phyloP scores from a whole-genome alignment of 2,888 invertebrate genomes.

The Athrips mouffetella region DNA sequence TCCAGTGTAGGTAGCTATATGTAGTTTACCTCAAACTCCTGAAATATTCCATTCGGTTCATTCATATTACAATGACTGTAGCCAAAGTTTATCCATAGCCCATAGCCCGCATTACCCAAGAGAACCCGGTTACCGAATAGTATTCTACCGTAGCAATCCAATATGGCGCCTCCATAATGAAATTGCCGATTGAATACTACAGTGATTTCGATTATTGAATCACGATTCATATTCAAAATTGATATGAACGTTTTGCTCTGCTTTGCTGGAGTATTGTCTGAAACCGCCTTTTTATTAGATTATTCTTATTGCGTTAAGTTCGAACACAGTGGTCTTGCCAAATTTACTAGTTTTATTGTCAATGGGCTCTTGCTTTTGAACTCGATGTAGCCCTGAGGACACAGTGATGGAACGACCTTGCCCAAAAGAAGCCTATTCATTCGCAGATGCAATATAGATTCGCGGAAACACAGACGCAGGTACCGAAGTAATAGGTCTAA shows the following conservation, averaged over 20 bases:
- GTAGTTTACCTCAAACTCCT: conserved; percentile 4
- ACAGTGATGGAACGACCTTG: no score
- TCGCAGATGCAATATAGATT: no score
- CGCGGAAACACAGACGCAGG: no score
- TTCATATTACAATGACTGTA: conserved; percentile 32
- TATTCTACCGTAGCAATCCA: conserved; percentile 51
- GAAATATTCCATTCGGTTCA: conserved; percentile 16
- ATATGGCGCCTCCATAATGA: conserved; percentile 60
- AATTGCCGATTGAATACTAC: conserved; percentile 67
- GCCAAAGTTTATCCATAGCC: conserved; percentile 54
- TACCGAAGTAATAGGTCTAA: no score
- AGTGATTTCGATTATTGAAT: conserved; percentile 69
- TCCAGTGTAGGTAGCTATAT: background rate
- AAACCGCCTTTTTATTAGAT: background rate
- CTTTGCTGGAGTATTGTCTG: background rate
- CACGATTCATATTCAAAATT: conserved; percentile 38
- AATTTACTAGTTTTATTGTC: no score
- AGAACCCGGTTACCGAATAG: conserved; percentile 45
- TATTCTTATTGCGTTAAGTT: background rate
- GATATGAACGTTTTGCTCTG: conserved; percentile 33
- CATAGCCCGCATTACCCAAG: conserved; percentile 52
- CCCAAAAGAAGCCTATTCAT: no score
- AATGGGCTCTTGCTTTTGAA: no score
- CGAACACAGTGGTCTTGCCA: no score
- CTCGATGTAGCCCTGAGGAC: no score